These are phyloP conservation scores for Odocoileus virginianus DNA, from an alignment of 2,113 vertebrate species.

Conservation along the genomic window DNA sequence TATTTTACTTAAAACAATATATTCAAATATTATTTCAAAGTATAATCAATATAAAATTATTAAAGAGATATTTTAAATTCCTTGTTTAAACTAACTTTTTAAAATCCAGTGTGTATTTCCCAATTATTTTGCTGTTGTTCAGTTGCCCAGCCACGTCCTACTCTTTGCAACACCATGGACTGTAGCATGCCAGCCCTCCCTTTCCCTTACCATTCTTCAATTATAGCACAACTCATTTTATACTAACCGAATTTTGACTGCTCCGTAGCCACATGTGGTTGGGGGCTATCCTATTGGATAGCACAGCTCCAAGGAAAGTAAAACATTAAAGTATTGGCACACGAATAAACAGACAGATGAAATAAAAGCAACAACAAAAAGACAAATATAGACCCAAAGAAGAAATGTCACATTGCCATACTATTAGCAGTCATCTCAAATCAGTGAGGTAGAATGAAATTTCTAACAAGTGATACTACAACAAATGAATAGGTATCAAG, in stretches of 20 bases:
- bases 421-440: neutral
- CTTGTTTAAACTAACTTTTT: neutral
- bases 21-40: neutral
- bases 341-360: neutral
- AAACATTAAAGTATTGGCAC: neutral
- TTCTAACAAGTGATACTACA: neutral
- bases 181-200: neutral
- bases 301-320: neutral
- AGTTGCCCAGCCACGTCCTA: rapidly evolving
- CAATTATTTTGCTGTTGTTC: neutral
- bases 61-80: neutral
- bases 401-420: neutral
- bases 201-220: neutral
- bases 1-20: neutral
- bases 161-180: neutral
- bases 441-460: neutral
- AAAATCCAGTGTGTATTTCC: neutral
- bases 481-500: neutral
- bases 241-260: neutral
- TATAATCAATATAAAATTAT: neutral
- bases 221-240: neutral
- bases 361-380: neutral
- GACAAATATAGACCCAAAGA: neutral
- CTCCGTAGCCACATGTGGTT: neutral
- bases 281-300: neutral